Percentiles rank a stretch among this genome's conserved stretches.
phyloP scores from a whole-genome alignment of 2,888 invertebrate species.

The Drosophila paramelanica region DNA sequence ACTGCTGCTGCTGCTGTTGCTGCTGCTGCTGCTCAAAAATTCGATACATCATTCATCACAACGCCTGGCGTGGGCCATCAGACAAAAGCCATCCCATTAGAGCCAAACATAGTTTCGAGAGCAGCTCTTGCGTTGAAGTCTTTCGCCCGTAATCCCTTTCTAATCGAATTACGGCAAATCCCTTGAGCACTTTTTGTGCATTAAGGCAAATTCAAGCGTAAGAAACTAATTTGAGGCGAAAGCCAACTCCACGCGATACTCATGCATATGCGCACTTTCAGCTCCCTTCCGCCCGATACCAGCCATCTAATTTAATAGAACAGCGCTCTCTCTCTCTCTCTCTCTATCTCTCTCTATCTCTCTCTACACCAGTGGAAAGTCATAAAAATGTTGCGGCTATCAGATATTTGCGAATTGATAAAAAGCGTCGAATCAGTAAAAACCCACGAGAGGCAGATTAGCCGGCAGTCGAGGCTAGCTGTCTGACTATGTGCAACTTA shows the following conservation, averaged over 20 bases:
- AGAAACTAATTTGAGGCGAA: constrained; percentile 75
- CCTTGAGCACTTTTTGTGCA: constrained; percentile 69
- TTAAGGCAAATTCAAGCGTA: constrained; percentile 75
- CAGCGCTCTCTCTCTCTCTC: constrained; percentile 7
- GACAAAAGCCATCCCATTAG: constrained; percentile 64
- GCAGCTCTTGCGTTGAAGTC: constrained; percentile 48
- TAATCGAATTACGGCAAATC: constrained; percentile 78
- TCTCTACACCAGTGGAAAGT: constrained; percentile 55
- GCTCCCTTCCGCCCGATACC: constrained; percentile 11
- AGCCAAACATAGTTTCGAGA: constrained; percentile 26
- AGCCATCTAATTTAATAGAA: constrained; percentile 60
- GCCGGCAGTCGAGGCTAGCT: constrained; percentile 32
- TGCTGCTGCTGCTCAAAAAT: constrained; percentile 59
- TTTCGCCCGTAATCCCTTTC: constrained; percentile 72
- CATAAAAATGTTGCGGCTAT: constrained; percentile 71
- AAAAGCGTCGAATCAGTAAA: constrained; percentile 67
- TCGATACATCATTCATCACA: constrained; percentile 76
- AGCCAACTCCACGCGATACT: constrained; percentile 51
- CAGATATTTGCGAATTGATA: constrained; percentile 76
- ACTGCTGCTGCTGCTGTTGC: constrained; percentile 22
- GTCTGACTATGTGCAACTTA: constrained; percentile 41
- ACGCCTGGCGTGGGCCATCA: constrained; percentile 57
- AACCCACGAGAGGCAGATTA: constrained; percentile 72
- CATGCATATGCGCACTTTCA: constrained; percentile 70
- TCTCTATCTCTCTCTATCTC: neutral